A percentile compares a stretch with the other conserved stretches of the same genome.
These are phyloP conservation scores for Microcebus ravelobensis DNA, from an alignment of 2,113 vertebrate genomes.

Conservation along the genomic window DNA sequence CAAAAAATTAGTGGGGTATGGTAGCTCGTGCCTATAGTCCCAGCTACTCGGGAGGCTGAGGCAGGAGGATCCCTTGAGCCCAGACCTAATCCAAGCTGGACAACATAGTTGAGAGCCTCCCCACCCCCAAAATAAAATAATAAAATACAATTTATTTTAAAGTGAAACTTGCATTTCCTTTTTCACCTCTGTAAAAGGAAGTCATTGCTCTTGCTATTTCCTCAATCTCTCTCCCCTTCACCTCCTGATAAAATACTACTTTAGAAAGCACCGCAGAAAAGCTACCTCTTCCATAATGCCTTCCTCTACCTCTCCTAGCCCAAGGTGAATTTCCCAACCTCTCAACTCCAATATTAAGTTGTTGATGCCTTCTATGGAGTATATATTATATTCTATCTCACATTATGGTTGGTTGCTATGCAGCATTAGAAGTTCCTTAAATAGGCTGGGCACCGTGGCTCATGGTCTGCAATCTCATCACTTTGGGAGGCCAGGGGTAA, in stretches of 20 bases:
- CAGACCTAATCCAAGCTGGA: not conserved
- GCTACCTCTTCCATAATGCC: not conserved
- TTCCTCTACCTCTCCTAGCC: not conserved
- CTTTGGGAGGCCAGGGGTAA: no score
- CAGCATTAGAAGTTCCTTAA: not conserved
- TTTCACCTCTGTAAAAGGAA: not conserved
- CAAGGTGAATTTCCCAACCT: not conserved
- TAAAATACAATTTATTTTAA: not conserved
- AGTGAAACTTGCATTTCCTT: constrained; percentile 22
- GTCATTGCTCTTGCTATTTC: not conserved
- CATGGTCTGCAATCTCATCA: no score
- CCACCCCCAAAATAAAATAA: not conserved
- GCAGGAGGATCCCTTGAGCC: not conserved
- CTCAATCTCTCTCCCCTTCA: not conserved
- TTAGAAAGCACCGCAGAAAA: not conserved
- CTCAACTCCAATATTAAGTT: not conserved
- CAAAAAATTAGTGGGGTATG: no score
- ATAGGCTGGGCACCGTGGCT: not conserved
- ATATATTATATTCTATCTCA: not conserved
- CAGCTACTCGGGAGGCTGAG: no score
- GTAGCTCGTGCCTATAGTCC: no score
- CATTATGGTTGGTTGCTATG: not conserved
- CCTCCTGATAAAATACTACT: not conserved
- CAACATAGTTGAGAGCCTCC: not conserved
- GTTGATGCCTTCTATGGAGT: not conserved